These are phyloP conservation scores for Pseudois nayaur DNA, from an alignment of 2,113 vertebrate genomes.

Conservation along the genomic window DNA sequence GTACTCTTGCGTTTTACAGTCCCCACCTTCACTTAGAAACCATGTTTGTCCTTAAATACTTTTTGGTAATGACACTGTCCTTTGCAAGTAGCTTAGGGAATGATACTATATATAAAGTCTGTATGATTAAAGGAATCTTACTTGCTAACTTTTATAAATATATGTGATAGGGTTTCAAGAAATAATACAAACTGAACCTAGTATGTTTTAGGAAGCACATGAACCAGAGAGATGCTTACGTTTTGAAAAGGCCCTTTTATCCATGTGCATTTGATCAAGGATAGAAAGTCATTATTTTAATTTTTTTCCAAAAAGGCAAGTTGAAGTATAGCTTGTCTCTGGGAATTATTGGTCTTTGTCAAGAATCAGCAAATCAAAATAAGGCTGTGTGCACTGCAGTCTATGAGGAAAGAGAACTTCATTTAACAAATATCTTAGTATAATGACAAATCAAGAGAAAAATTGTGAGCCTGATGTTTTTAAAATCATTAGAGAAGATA, in stretches of 20 bases:
- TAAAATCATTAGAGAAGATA: neutral
- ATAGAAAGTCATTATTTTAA: neutral
- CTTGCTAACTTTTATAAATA: neutral
- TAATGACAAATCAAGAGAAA: neutral
- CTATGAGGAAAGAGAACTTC: neutral
- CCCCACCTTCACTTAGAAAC: neutral
- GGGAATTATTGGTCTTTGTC: neutral
- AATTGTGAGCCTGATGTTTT: neutral
- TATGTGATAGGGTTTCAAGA: neutral
- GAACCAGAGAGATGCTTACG: neutral
- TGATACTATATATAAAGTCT: neutral
- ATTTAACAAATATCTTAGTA: neutral
- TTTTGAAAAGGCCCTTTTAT: neutral
- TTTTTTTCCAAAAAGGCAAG: neutral
- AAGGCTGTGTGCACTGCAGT: neutral
- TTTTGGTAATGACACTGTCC: neutral
- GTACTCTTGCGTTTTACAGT: neutral
- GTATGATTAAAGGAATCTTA: neutral
- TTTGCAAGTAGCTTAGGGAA: neutral
- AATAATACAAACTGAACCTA: neutral
- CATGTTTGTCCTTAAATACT: neutral
- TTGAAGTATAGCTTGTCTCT: neutral
- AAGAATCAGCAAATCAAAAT: neutral
- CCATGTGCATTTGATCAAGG: neutral
- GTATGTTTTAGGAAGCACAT: conserved; percentile 16